Conservation (phyloP, 35 echinoderm and acorn worm species). For the Heliocidaris erythrogramma region DNA sequence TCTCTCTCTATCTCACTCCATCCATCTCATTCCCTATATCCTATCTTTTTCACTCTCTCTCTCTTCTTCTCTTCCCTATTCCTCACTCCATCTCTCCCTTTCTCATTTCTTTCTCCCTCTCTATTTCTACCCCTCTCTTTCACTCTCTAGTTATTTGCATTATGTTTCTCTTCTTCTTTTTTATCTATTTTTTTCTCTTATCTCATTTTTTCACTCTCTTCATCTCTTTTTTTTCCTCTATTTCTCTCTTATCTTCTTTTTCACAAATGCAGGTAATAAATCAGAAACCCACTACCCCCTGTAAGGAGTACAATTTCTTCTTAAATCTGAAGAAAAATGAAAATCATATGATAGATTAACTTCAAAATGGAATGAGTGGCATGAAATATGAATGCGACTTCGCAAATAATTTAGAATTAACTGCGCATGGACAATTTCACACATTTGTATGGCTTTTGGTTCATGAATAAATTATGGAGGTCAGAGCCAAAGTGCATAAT, state of each 20-base stretch:
- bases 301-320: background rate
- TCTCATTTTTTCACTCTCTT: no score
- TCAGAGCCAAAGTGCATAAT: background rate
- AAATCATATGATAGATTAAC: background rate
- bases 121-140: no score
- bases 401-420: slow-evolving; percentile 8
- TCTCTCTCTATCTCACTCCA: no score
- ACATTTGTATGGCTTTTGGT: background rate
- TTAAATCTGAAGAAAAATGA: background rate
- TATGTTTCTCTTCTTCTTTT: no score
- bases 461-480: background rate
- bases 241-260: background rate
- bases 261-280: background rate
- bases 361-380: background rate
- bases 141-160: no score
- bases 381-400: background rate
- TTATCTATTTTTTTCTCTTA: no score
- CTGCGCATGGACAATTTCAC: slow-evolving; percentile 8
- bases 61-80: no score
- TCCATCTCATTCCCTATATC: no score
- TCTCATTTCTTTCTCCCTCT: no score
- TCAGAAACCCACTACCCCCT: background rate
- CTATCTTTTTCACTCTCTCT: no score
- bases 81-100: no score
- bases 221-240: background rate